A percentile compares a stretch with the other conserved stretches of the same genome.
phyloP scores from a whole-genome alignment of 2,888 invertebrate genomes.

The Hylaea fasciaria region DNA sequence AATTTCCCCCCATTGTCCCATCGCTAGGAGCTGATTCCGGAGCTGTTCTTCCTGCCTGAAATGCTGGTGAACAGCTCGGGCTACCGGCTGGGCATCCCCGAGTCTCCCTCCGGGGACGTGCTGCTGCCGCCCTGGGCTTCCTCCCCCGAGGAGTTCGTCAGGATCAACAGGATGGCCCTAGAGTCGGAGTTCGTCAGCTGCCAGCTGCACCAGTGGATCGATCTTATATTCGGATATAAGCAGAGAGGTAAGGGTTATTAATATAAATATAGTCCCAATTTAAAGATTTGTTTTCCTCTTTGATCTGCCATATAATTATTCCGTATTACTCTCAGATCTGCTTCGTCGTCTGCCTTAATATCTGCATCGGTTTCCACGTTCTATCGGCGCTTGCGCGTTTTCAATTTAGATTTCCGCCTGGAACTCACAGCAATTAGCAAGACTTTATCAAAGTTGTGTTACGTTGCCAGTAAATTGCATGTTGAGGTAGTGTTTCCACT shows the following conservation, averaged over 20 bases:
- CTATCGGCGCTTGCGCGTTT: too few species aligned
- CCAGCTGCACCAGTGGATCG: conserved; percentile 99
- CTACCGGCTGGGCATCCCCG: conserved; percentile 94
- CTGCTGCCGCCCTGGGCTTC: conserved; percentile 98
- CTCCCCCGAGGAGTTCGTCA: conserved; percentile 98
- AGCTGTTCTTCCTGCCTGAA: conserved; percentile 99
- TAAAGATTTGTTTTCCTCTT: too few species aligned
- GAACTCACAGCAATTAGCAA: too few species aligned
- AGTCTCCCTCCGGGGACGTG: conserved; percentile 94
- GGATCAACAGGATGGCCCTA: conserved; percentile 98
- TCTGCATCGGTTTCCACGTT: too few species aligned
- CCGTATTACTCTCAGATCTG: too few species aligned
- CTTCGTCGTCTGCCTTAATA: too few species aligned
- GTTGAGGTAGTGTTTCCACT: too few species aligned
- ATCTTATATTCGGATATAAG: conserved; percentile 99
- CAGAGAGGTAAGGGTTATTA: conserved; percentile 89
- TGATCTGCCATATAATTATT: too few species aligned
- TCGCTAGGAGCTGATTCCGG: conserved; percentile 98
- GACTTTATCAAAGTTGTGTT: too few species aligned
- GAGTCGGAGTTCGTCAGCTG: conserved; percentile 99
- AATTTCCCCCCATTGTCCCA: conserved; percentile 29
- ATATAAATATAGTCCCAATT: too few species aligned
- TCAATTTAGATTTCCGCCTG: too few species aligned
- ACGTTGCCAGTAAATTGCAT: too few species aligned
- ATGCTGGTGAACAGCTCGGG: conserved; percentile 95